Evolutionary conservation across 2,888 invertebrate species (phyloP).

Genomic region (Galeruca laticollis): DNA sequence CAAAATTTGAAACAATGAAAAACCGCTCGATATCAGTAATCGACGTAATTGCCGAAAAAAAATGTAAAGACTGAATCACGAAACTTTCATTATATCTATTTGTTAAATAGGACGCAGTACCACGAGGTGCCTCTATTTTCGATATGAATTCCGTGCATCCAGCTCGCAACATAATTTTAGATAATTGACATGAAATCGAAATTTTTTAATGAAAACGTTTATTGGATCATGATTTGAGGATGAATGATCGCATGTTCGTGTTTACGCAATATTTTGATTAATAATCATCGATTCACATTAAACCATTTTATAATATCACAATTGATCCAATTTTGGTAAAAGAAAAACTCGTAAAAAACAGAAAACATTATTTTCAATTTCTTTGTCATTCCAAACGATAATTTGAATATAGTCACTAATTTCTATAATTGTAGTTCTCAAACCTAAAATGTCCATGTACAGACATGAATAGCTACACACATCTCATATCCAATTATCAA

Average conservation of each 20-base stretch:
- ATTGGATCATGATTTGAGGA: conserved; percentile 7
- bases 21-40: conserved; percentile 24
- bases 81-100: conserved; percentile 38
- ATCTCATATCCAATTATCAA: too few relatives aligned
- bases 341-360: too few relatives aligned
- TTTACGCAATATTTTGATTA: background rate
- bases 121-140: conserved; percentile 36
- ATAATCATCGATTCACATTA: too few relatives aligned
- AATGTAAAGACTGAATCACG: conserved; percentile 35
- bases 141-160: conserved; percentile 30
- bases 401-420: too few relatives aligned
- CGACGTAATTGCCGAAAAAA: conserved; percentile 25
- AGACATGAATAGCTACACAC: too few relatives aligned
- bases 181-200: conserved; percentile 32
- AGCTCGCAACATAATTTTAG: conserved; percentile 21
- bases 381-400: too few relatives aligned
- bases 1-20: background rate
- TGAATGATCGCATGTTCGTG: conserved; percentile 1
- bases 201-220: conserved; percentile 16
- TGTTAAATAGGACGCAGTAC: conserved; percentile 42
- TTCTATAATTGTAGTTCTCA: too few relatives aligned
- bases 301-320: too few relatives aligned
- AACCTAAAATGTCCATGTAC: too few relatives aligned
- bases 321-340: too few relatives aligned
- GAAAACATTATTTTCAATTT: too few relatives aligned